Base-by-base conservation (phyloP, 2,113 vertebrate genomes). In the Phainopepla nitens region DNA sequence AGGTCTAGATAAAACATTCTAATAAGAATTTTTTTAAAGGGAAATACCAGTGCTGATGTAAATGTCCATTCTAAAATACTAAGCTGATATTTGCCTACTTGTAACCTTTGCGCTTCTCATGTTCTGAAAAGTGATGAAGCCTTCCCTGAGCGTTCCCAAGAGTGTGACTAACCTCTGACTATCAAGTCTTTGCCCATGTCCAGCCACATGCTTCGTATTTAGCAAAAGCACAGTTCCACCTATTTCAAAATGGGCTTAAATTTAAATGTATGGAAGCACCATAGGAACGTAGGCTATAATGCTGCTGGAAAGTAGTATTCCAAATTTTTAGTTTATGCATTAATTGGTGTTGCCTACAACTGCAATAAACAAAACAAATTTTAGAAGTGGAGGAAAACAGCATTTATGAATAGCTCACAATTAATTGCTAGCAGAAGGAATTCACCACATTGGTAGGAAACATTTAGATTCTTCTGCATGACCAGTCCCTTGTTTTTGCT, bases 341-440 rank as follows among this genome's bases (percentile, higher is more conserved):
- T 85, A 57, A 31, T 58, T 53, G 15, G 15, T 51, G 19, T 79
- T 89, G 49, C 51, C 62, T 47, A 41, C 35, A 25, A 39, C 15
- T 16, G 31, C 71, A 61, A 61, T 41, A 36, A 94, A 49, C 39
- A 79, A 79, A 87, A 47, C 23, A 82, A 93, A 96, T 53, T 31
- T 88, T 82, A 75, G 47, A 66, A 91, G 58, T 39, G 79, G 29
- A 82, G 69, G 28, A 65, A 61, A 60, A 62, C 7, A 90, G 15
- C 5, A 51, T 68, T 75, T 85, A 80, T 81, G 95, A 93, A 92
- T 69, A 94, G 41, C 41, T 79, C 49, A 83, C 29, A 87, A 60
- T 90, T 91, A 91, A 88, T 90, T 96, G 31, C 56, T 72, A 70
- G 73, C 50, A 82, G 65, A 90, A 89, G 31, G 29, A 53, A 89